Conservation (phyloP, 2,888 invertebrate species). For the Macropis europaea region DNA sequence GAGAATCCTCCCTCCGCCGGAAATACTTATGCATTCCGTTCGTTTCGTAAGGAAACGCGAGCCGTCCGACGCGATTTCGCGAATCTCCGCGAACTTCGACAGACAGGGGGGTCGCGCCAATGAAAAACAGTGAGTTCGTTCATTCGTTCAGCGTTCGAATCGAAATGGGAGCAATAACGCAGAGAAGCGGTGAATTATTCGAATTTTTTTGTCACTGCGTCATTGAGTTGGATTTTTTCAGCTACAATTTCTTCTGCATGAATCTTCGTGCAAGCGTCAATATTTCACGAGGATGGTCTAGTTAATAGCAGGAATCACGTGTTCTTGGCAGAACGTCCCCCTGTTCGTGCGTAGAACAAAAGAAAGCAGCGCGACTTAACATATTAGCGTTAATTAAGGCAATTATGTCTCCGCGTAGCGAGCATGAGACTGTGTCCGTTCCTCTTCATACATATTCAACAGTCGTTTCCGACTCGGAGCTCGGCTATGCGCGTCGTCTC, state of each 20-base stretch:
- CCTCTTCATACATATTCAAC: slow-evolving; percentile 78
- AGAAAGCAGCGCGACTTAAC: slow-evolving; percentile 78
- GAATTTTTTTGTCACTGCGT: too few species aligned
- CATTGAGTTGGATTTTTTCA: too few species aligned
- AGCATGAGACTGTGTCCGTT: slow-evolving; percentile 79
- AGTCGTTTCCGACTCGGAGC: slow-evolving; percentile 73
- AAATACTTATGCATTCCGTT: slow-evolving; percentile 79
- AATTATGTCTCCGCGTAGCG: slow-evolving; percentile 78
- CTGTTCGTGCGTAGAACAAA: slow-evolving; percentile 69
- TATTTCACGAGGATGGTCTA: slow-evolving; percentile 39
- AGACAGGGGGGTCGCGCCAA: too few species aligned
- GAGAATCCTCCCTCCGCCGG: slow-evolving; percentile 78
- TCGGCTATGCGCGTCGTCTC: slow-evolving; percentile 28
- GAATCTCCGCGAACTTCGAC: slow-evolving; percentile 41
- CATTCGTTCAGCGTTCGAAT: too few species aligned
- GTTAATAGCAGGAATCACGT: slow-evolving; percentile 42
- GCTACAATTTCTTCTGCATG: too few species aligned
- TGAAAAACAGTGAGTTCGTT: too few species aligned
- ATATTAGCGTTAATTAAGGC: slow-evolving; percentile 80
- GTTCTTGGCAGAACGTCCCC: slow-evolving; percentile 29
- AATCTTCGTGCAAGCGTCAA: slow-evolving; percentile 32
- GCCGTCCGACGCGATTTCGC: slow-evolving; percentile 66
- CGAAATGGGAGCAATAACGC: too few species aligned
- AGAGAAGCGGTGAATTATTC: too few species aligned
- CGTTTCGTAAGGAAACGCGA: slow-evolving; percentile 75